Evolutionary conservation across 2,888 invertebrate species (phyloP), one percentile per base, ranked within the genome.

Genomic region (Spialia ferax): DNA sequence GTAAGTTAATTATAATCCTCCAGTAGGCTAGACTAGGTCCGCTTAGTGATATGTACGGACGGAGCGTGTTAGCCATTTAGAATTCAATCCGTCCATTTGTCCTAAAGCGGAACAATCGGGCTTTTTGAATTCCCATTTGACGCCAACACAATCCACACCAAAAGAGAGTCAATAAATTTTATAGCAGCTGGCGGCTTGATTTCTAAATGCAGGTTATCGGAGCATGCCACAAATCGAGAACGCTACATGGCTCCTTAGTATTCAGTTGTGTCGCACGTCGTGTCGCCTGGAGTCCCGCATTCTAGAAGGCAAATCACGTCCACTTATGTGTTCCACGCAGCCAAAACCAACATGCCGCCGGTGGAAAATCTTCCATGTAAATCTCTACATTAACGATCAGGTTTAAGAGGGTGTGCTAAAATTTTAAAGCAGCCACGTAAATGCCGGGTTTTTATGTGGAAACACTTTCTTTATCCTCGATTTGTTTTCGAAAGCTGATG

Each of bases 181-280:
- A 81, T 80, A 88, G 86, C 85, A 87, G 85, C 80, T 84, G 82
- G 80, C 85, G 87, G 91, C 85, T 89, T 91, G 89, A 89, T 93
- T 91, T 90, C 91, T 87, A 87, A 93, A 92, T 92, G 91, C 89
- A 88, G 93, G 93, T 93, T 93, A 93, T 93, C 93, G 89, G 92
- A 87, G 87, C 86, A 89, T 87, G 88, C 88, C 89, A 87, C 89
- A 90, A 90, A 92, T 92, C 87, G 89, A 84, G 88, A 86, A 81
- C 87, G 90, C 82, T 83, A 89, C 88, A 87, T 82, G 79, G 83
- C 90, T 91, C 85, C 85, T 91, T 91, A 91, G 92, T 93, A 91
- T 91, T 91, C 93, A 84, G 86, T 81, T 79, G 77, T 74, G 81
- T 77, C 78, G 80, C 79, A 83, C 82, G 81, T 76, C 80, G 83